phyloP scores from a whole-genome alignment of 2,888 invertebrate genomes.

The Trilocha varians region DNA sequence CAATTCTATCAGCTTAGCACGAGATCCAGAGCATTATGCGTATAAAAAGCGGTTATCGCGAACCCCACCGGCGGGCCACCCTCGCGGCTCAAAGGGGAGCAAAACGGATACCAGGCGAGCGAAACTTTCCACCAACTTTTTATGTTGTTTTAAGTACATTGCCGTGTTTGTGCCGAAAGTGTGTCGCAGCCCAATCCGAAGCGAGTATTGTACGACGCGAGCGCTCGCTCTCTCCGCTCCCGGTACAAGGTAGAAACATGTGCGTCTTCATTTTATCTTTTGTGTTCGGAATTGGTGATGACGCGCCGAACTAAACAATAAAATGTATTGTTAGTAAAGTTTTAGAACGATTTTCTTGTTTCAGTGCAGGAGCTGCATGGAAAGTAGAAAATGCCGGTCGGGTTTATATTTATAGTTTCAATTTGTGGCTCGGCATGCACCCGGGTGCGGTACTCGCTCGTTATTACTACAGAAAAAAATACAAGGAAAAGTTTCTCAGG shows the following conservation, averaged over 20 bases:
- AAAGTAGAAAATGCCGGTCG: constrained; percentile 39
- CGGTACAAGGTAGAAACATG: constrained; percentile 22
- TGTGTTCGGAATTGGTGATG: constrained; percentile 24
- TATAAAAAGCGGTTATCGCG: constrained; percentile 70
- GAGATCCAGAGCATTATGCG: constrained; percentile 67
- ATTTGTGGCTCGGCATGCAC: constrained; percentile 57
- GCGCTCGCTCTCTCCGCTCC: constrained; percentile 10
- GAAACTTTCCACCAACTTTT: constrained; percentile 40
- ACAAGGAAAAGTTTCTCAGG: constrained; percentile 15
- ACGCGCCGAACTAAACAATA: constrained; percentile 17
- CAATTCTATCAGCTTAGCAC: constrained; percentile 72
- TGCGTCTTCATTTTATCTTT: constrained; percentile 28
- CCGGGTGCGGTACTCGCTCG: constrained; percentile 28
- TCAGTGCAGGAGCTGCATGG: constrained; percentile 5
- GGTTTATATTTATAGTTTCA: constrained; percentile 66
- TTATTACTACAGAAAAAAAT: constrained; percentile 32
- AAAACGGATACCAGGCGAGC: constrained; percentile 28
- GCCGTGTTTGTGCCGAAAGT: constrained; percentile 33
- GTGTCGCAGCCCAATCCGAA: constrained; percentile 19
- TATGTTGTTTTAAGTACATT: constrained; percentile 47
- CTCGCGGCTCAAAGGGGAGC: constrained; percentile 13
- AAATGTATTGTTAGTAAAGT: constrained; percentile 13
- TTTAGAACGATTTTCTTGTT: constrained; percentile 15
- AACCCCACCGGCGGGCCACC: constrained; percentile 23
- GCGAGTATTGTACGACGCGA: constrained; percentile 21